Evolutionary conservation across 2,888 invertebrate genomes (phyloP).

Genomic region (Cremastobaeus sp.): DNA sequence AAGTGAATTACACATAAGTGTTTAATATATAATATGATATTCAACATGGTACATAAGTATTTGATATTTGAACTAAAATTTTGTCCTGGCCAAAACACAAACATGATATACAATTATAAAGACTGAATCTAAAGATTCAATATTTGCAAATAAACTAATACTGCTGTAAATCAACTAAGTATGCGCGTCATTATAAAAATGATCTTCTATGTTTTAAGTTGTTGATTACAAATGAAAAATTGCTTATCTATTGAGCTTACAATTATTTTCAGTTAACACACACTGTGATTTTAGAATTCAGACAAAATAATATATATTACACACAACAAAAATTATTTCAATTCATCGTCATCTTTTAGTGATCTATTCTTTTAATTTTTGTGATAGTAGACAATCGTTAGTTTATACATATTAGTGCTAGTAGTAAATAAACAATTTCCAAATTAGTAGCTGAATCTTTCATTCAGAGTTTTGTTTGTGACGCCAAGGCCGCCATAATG

Average conservation of each 20-base stretch:
- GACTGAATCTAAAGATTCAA: no score
- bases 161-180: no score
- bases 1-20: conserved; percentile 12
- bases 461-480: conserved; percentile 75
- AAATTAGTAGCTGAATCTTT: conserved; percentile 74
- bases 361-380: neutral
- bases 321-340: conserved; percentile 2
- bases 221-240: no score
- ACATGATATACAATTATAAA: no score
- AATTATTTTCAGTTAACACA: neutral
- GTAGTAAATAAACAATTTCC: neutral
- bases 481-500: conserved; percentile 72
- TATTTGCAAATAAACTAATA: no score
- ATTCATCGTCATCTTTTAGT: neutral
- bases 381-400: conserved; percentile 1
- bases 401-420: conserved; percentile 9
- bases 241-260: no score
- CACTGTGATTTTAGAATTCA: neutral
- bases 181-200: no score
- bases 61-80: no score
- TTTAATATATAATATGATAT: no score
- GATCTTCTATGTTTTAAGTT: no score
- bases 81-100: no score
- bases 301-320: conserved; percentile 6
- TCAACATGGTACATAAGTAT: no score